Evolutionary conservation across 2,113 vertebrate species (phyloP), one percentile per base, ranked within the genome.

Genomic region (Melospiza georgiana): DNA sequence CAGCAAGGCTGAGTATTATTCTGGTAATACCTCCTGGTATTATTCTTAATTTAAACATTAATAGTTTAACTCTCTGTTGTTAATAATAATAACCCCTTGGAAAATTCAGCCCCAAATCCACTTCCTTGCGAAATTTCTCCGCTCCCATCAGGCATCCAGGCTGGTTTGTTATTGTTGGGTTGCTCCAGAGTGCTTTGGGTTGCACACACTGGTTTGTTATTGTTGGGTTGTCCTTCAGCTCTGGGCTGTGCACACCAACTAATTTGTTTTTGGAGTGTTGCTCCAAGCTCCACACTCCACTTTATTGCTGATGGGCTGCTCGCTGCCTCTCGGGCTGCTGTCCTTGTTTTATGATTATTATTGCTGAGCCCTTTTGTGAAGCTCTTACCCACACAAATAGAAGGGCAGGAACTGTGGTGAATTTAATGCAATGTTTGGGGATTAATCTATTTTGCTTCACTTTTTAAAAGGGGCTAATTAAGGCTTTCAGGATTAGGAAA

Each of bases 121-220:
- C 90, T 96, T 96, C 96, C 95, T 96, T 87, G 86, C 1, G 46
- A 95, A 66, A 95, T 96, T 94, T 96, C 96, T 97, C 90, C 69
- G 93, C 95, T 96, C 94, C 95, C 92, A 84, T 76, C 92, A 95
- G 89, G 79, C 95, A 66, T 79, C 33, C 95, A 84, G 89, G 78
- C 92, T 68, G 90, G 95, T 96, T 97, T 97, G 95, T 97, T 97
- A 91, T 97, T 97, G 92, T 97, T 97, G 95, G 96, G 96, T 87
- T 78, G 88, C 95, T 96, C 73, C 15, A 3, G 85, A 93, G 95
- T 68, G 95, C 89, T 87, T 65, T 93, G 95, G 92, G 95, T 93
- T 96, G 95, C 95, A 80, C 96, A 87, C 90, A 89, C 90, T 94
- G 96, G 88, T 96, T 97, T 97, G 95, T 97, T 97, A 96, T 96